phyloP scores from a whole-genome alignment of 2,888 invertebrate species.

The Lagria hirta region DNA sequence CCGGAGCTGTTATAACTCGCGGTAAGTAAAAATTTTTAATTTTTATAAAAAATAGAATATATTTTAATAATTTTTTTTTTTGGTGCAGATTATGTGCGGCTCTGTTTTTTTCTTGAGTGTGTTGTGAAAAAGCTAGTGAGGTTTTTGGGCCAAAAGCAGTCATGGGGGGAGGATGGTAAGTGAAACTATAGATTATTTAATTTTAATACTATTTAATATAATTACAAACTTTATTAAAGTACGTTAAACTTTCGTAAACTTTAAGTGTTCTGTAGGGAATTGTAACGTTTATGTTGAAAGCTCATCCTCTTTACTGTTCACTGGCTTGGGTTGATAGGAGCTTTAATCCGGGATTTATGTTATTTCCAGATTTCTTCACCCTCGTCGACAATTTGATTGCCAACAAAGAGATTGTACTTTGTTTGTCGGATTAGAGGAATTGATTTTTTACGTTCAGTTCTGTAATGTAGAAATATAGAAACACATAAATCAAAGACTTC shows the following conservation, averaged over 20 bases:
- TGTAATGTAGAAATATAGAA: slow-evolving; percentile 11
- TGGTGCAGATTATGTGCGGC: slow-evolving; percentile 31
- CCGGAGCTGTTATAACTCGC: slow-evolving; percentile 23
- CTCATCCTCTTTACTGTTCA: slow-evolving; percentile 52
- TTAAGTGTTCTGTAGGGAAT: too few species aligned
- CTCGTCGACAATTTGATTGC: slow-evolving; percentile 29
- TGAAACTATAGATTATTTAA: slow-evolving; percentile 3
- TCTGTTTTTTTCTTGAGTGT: slow-evolving; percentile 23
- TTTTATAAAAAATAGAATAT: slow-evolving; percentile 7
- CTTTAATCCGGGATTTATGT: slow-evolving; percentile 55
- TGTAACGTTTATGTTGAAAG: slow-evolving; percentile 37
- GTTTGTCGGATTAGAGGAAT: slow-evolving; percentile 15
- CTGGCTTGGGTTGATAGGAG: slow-evolving; percentile 52
- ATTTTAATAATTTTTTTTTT: slow-evolving; percentile 5
- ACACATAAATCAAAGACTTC: slow-evolving; percentile 23
- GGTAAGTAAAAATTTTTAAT: slow-evolving; percentile 22
- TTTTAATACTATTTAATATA: neutral
- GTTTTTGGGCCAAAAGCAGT: slow-evolving; percentile 31
- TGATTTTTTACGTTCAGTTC: slow-evolving; percentile 12
- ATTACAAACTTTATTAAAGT: too few species aligned
- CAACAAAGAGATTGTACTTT: slow-evolving; percentile 25
- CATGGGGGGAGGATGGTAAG: slow-evolving; percentile 31
- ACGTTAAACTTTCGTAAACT: too few species aligned
- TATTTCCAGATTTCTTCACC: slow-evolving; percentile 48
- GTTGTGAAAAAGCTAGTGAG: slow-evolving; percentile 24